Evolutionary conservation across 2,113 vertebrate species (phyloP), one percentile per base, ranked within the genome.

Genomic region (Austrofundulus limnaeus): DNA sequence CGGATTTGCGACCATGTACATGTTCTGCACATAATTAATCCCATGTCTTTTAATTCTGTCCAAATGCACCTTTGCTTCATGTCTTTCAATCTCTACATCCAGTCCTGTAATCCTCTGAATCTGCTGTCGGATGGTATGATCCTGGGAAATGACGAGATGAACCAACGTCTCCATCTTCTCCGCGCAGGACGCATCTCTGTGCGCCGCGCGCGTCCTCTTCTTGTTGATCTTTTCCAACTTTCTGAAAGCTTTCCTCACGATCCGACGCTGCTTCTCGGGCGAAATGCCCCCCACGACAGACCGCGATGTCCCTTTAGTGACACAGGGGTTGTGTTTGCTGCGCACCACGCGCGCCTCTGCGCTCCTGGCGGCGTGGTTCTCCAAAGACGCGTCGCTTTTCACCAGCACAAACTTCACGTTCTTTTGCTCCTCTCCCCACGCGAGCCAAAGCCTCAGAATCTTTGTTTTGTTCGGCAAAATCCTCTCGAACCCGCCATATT

Each of bases 101-200:
- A 98, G 89, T 80, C 97, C 95, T 11, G 91, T 82, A 9, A 98
- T 92, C 74, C 96, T 92, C 81, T 95, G 92, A 43, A 96, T 42
- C 92, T 98, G 96, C 88, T 96, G 95, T 2, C 95, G 93, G 84
- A 98, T 92, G 20, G 95, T 97, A 81, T 95, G 95, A 61, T 98
- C 96, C 90, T 96, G 96, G n/a, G 95, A 98, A 4, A 97, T 89
- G 60, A 98, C 96, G 23, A 95, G 82, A 63, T 96, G 96, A 54
- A 96, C 95, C 85, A 97, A 77, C 34, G 94, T 96, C 87, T 98
- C 96, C 94, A 98, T 95, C 77, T 88, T 93, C 75, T 95, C 94
- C 39, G 85, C 91, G 0, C 91, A 80, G 2, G 92, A 88, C 23
- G 84, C 80, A 54, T 95, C 94, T 5, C 79, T 79, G 54, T 82